These are phyloP conservation scores for Allobates femoralis DNA, from an alignment of 2,797 vertebrate genomes.

Conservation along the genomic window DNA sequence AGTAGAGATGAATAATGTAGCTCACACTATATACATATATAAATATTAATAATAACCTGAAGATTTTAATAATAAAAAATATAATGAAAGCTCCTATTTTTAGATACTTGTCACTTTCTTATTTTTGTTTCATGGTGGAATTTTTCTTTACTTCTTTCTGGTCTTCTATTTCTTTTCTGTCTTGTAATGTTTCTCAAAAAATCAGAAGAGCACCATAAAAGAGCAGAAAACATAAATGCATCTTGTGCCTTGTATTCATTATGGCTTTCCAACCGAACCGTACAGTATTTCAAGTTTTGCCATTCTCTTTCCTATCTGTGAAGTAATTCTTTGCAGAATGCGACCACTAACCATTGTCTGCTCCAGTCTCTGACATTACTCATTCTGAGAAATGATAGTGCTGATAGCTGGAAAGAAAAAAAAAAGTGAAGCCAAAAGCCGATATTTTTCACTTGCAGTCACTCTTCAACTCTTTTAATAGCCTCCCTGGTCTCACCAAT, in stretches of 20 bases:
- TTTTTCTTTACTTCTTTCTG: not conserved
- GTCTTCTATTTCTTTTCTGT: not conserved
- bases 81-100: not conserved
- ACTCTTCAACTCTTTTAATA: not conserved
- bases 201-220: not conserved
- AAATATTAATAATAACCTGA: too few relatives aligned
- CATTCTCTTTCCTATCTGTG: not conserved
- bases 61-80: not conserved
- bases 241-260: not conserved
- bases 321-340: conserved; percentile 1
- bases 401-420: not conserved
- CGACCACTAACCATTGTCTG: conserved; percentile 3
- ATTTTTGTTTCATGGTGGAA: not conserved
- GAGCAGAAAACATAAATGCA: not conserved
- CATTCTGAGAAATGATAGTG: conserved; percentile 12
- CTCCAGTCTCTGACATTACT: conserved; percentile 2
- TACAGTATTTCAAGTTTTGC: conserved; percentile 1
- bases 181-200: not conserved
- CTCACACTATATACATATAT: too few relatives aligned
- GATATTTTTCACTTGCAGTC: not conserved
- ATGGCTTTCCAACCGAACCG: not conserved
- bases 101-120: too few relatives aligned
- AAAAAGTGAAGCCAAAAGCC: not conserved
- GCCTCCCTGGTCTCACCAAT: not conserved
- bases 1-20: too few relatives aligned